These are phyloP conservation scores for Catocala fraxini DNA, from an alignment of 2,888 invertebrate species.

Conservation along the genomic window DNA sequence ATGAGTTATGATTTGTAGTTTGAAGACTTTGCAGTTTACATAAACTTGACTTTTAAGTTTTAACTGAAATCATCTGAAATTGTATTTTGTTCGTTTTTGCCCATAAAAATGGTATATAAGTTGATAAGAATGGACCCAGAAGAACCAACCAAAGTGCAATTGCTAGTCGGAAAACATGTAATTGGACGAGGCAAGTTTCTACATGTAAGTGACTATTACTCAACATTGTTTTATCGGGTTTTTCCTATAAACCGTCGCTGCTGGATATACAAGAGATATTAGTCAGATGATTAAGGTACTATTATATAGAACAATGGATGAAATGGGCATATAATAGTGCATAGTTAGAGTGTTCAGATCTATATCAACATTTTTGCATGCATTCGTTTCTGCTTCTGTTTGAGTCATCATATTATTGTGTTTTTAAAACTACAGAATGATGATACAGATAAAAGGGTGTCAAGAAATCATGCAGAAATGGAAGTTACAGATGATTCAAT, in stretches of 20 bases:
- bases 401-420: not conserved
- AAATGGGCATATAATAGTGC: too few relatives aligned
- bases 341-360: too few relatives aligned
- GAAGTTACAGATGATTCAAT: constrained; percentile 69
- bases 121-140: constrained; percentile 67
- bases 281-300: too few relatives aligned
- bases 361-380: not conserved
- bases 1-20: too few relatives aligned
- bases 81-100: too few relatives aligned
- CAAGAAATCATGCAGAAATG: constrained; percentile 83
- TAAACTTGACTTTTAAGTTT: too few relatives aligned
- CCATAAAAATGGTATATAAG: constrained; percentile 69
- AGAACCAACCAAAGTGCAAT: constrained; percentile 65
- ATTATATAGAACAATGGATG: too few relatives aligned
- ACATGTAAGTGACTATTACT: constrained; percentile 62
- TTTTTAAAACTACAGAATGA: constrained; percentile 70
- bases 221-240: too few relatives aligned
- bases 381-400: not conserved
- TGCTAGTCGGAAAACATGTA: constrained; percentile 66
- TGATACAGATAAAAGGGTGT: constrained; percentile 79
- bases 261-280: too few relatives aligned
- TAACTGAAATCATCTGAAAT: too few relatives aligned
- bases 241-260: too few relatives aligned
- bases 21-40: too few relatives aligned
- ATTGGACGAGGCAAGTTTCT: constrained; percentile 76